Conservation (phyloP, 1,140 invertebrate genomes). For the Bombus fervidus region DNA sequence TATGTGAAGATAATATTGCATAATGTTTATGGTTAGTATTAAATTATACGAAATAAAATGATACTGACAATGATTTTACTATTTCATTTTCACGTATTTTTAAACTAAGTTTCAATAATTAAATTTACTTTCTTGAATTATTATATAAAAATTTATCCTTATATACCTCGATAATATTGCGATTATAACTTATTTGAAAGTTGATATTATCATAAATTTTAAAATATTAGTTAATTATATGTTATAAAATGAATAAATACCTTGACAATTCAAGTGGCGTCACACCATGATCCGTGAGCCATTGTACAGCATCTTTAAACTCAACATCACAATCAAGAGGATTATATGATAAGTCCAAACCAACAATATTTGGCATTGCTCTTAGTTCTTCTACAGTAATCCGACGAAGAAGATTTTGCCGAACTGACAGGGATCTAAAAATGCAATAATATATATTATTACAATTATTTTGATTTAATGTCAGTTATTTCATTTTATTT, state of each 20-base stretch:
- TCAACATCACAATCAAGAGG: slow-evolving; percentile 79
- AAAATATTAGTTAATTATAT: no score
- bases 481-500: neutral
- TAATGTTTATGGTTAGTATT: no score
- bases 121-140: no score
- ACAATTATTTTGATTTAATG: neutral
- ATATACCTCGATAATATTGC: no score
- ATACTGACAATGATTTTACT: no score
- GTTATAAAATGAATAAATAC: slow-evolving; percentile 19
- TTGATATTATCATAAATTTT: no score
- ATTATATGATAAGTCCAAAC: slow-evolving; percentile 78
- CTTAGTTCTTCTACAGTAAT: slow-evolving; percentile 78
- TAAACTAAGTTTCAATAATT: no score
- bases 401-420: slow-evolving; percentile 73
- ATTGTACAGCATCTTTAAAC: slow-evolving; percentile 78
- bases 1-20: no score
- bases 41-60: no score
- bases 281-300: slow-evolving; percentile 77
- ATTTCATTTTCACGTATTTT: no score
- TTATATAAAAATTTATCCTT: no score
- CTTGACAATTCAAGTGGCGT: slow-evolving; percentile 69
- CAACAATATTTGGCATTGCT: slow-evolving; percentile 76
- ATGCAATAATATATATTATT: neutral
- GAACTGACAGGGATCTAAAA: slow-evolving; percentile 75
- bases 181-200: neutral